phyloP scores from a whole-genome alignment of 2,113 vertebrate genomes.

The Sinocyclocheilus rhinocerous region DNA sequence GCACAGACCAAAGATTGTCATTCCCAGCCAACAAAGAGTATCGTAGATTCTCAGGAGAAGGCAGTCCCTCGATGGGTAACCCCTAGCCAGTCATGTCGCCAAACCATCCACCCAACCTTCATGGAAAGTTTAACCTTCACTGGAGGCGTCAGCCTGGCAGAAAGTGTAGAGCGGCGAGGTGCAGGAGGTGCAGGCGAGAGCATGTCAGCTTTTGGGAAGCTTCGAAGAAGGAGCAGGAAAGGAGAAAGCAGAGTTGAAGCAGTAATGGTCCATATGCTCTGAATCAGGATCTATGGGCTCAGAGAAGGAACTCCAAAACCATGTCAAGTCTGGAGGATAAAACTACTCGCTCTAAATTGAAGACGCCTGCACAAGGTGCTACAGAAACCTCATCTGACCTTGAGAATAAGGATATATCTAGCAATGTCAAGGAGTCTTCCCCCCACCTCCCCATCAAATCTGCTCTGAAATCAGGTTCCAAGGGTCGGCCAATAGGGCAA shows the following conservation, averaged over 20 bases:
- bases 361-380: slow-evolving; percentile 50
- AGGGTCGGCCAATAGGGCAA: slow-evolving; percentile 58
- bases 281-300: slow-evolving; percentile 69
- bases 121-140: slow-evolving; percentile 67
- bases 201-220: slow-evolving; percentile 74
- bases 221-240: slow-evolving; percentile 74
- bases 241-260: slow-evolving; percentile 72
- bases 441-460: slow-evolving; percentile 72
- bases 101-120: slow-evolving; percentile 69
- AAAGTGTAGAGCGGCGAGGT: slow-evolving; percentile 71
- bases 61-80: slow-evolving; percentile 67
- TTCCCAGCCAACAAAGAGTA: neutral
- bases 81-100: slow-evolving; percentile 70
- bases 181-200: slow-evolving; percentile 63
- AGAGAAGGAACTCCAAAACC: slow-evolving; percentile 74
- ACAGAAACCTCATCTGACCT: slow-evolving; percentile 58
- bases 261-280: slow-evolving; percentile 72
- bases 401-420: slow-evolving; percentile 59
- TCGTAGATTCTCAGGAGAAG: slow-evolving; percentile 59
- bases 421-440: slow-evolving; percentile 58
- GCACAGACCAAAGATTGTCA: slow-evolving; percentile 40
- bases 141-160: slow-evolving; percentile 73
- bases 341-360: slow-evolving; percentile 21
- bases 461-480: slow-evolving; percentile 73
- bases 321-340: slow-evolving; percentile 64